Base-by-base conservation (phyloP, 2,113 vertebrate genomes). In the Pelobates fuscus region DNA sequence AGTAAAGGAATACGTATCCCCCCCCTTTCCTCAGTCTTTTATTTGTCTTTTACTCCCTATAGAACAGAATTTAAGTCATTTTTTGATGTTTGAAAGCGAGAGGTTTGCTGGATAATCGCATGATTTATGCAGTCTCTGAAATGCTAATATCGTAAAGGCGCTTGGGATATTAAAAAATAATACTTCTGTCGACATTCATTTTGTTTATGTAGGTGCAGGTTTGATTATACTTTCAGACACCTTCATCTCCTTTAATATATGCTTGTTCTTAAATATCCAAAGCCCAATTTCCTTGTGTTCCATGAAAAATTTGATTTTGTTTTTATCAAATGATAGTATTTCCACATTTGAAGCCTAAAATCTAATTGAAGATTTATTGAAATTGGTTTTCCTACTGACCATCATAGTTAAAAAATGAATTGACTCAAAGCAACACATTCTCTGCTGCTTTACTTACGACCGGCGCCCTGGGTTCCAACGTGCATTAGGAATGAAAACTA, bases 141-240 rank as follows among this genome's bases (percentile, higher is more conserved):
- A 67, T 67, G 60, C 58, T 76, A 67, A 67, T 76, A 76, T 60
- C 66, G 54, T 30, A 76, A 32, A 3, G 63, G 46, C 63, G 11
- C 20, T 0, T 7, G 54, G 54, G 54, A 67, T 58, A 49, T 59
- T 46, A 59, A 67, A 59, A 67, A 67, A 67, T 30, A 67, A 76
- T 67, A 44, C 63, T 62, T n/a, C 18, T 67, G 72, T 76, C 63
- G 18, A 67, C 71, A 75, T 75, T 57, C 30, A 67, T 75, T 46
- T 67, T 37, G 17, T 6, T 15, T 75, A 21, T 21, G 2, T 62
- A 3, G 17, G 18, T 14, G 21, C 10, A 8, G 23, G 10, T 67
- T 24, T 75, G 27, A 66, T 29, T 59, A 58, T 29, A 44, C 21
- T 30, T 46, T 15, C 17, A 30, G 11, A 10, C 24, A 57, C 32